Base-by-base conservation (phyloP, 2,888 invertebrate genomes). In the Synanthedon tipuliformis region DNA sequence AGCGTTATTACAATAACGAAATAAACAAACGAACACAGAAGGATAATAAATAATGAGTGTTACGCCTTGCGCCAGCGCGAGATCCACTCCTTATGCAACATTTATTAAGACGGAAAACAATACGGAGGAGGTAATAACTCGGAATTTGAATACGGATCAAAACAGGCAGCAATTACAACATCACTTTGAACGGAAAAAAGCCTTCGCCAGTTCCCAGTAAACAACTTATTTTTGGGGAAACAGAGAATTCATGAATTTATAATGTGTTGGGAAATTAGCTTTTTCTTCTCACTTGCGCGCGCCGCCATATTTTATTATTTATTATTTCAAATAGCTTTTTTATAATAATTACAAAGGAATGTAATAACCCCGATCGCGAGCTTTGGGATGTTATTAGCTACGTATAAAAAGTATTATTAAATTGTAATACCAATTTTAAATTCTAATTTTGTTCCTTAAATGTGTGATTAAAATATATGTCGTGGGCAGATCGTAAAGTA, bases 231-330 rank as follows among this genome's bases (percentile, higher is more conserved):
- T 78, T 68, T 66, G 69, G 63, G 61, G 65, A 54, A 79, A 81
- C 79, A 80, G 79, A 81, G 80, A 78, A 75, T 72, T 72, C 80
- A 83, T 83, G 82, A 83, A 83, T 83, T 80, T 81, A 78, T 82
- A 81, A 83, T 83, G 75, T 63, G 61, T 57, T 60, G 71, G 81
- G 80, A 81, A 81, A 81, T 82, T 81, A 81, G 75, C 77, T 81
- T 81, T 82, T 80, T 77, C 75, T 75, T 73, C 70, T 53, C 64
- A 61, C 65, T 66, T 62, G 56, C 57, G 62, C 60, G 54, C 52
- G 40, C 54, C 56, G 56, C 56, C 57, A 48, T 23, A 27, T 41
- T 23, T 10, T 50, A 41, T 49, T 54, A 53, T 57, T 53, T 56
- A 56, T 56, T 57, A 57, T 57, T 57, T 54, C 53, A 56, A 55